Percentiles rank a stretch among this genome's conserved stretches.
Evolutionary conservation across 2,888 invertebrate genomes (phyloP).

Genomic region (Drosophila leonis): DNA sequence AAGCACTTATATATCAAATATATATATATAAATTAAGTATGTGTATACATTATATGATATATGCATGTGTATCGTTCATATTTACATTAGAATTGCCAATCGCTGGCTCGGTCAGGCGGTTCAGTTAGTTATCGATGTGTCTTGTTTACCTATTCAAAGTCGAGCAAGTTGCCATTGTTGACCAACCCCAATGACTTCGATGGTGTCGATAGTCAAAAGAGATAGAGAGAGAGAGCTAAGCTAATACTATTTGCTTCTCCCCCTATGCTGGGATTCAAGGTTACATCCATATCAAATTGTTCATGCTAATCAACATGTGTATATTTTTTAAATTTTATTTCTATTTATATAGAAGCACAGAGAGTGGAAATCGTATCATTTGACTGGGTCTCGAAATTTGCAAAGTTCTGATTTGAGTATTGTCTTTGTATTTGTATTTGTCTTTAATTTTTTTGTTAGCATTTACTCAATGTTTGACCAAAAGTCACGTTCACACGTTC

Average conservation of each 20-base stretch:
- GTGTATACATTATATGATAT: background rate
- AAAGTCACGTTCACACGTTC: constrained; percentile 49
- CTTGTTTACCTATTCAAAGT: constrained; percentile 53
- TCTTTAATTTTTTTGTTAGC: constrained; percentile 28
- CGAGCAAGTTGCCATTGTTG: constrained; percentile 47
- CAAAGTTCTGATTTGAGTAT: constrained; percentile 34
- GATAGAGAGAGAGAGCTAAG: background rate
- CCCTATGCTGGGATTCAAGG: constrained; percentile 27
- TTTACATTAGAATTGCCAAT: constrained; percentile 44
- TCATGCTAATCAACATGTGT: constrained; percentile 52
- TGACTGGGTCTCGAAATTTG: constrained; percentile 45
- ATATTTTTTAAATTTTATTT: constrained; percentile 29
- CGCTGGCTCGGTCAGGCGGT: constrained; percentile 16
- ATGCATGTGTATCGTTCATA: constrained; percentile 11
- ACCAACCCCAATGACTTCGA: constrained; percentile 54
- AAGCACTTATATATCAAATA: constrained; percentile 18
- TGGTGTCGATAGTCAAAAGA: constrained; percentile 14
- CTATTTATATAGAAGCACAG: constrained; percentile 4
- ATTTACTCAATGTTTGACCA: constrained; percentile 29
- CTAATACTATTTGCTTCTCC: constrained; percentile 19
- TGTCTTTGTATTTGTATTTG: constrained; percentile 13
- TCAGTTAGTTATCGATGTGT: constrained; percentile 14
- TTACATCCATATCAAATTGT: constrained; percentile 23
- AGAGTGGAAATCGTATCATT: constrained; percentile 22
- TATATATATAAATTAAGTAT: constrained; percentile 5